Evolutionary conservation across 2,888 invertebrate genomes (phyloP).

Genomic region (Panopea generosa): DNA sequence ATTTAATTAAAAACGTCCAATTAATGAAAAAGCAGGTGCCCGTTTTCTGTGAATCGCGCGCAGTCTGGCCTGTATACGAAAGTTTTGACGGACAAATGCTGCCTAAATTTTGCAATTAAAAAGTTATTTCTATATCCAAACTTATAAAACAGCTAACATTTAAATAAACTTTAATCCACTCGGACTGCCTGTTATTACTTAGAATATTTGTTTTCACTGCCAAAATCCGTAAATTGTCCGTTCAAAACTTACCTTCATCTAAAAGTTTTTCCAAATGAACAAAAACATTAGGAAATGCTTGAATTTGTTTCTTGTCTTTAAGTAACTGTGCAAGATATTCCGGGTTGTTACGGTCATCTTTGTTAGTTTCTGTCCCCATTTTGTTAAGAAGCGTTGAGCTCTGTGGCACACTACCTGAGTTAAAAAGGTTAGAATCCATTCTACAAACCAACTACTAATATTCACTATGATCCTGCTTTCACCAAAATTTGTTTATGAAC

Average conservation of each 20-base stretch:
- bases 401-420: conserved; percentile 80
- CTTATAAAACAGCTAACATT: not conserved
- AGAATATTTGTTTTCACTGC: not conserved
- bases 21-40: conserved; percentile 47
- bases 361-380: conserved; percentile 84
- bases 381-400: conserved; percentile 78
- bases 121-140: conserved; percentile 15
- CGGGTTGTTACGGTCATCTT: conserved; percentile 86
- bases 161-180: not conserved
- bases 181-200: not conserved
- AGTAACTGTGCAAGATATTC: conserved; percentile 99
- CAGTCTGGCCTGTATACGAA: conserved; percentile 40
- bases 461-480: conserved; percentile 73
- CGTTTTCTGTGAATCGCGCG: conserved; percentile 25
- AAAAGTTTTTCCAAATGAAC: conserved; percentile 99
- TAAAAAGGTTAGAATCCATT: conserved; percentile 81
- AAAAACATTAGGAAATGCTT: conserved; percentile 99
- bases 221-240: conserved; percentile 33
- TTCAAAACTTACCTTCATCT: conserved; percentile 95
- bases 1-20: conserved; percentile 14
- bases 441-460: conserved; percentile 79
- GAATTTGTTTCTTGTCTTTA: conserved; percentile 99
- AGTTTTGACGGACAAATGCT: conserved; percentile 46
- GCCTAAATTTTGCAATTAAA: not conserved
- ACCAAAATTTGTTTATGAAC: conserved; percentile 83